A percentile compares a stretch with the other conserved stretches of the same genome.
phyloP scores from a whole-genome alignment of 37 sponge, comb jelly and placozoan species.

The Chondrilla cf. caribensis region DNA sequence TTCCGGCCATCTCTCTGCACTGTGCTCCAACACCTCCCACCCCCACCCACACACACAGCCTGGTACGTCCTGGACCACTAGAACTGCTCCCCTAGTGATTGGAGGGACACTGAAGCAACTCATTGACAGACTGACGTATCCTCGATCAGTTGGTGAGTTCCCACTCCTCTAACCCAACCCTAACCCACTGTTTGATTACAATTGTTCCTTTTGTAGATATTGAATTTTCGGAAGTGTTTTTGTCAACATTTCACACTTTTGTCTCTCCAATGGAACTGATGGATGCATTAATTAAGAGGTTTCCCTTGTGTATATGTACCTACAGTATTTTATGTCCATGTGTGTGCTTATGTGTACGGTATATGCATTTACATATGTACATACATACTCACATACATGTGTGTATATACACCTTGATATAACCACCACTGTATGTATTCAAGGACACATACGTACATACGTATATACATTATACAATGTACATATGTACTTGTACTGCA shows the following conservation, averaged over 20 bases:
- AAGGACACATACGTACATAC: not conserved
- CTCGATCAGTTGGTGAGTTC: constrained; percentile 55
- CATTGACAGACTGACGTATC: constrained; percentile 57
- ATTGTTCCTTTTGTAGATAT: constrained; percentile 36
- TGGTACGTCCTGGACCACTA: constrained; percentile 43
- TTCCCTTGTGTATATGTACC: not conserved
- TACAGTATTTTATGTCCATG: not conserved
- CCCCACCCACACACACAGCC: not conserved
- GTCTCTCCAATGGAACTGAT: constrained; percentile 54
- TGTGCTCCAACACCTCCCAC: too few relatives aligned
- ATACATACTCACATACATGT: too few relatives aligned
- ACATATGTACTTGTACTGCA: constrained; percentile 35
- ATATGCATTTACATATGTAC: too few relatives aligned
- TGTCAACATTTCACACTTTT: constrained; percentile 65
- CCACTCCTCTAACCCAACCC: not conserved
- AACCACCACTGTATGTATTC: too few relatives aligned
- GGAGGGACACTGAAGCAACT: constrained; percentile 69
- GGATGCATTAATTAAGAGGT: constrained; percentile 61
- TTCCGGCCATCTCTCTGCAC: too few relatives aligned
- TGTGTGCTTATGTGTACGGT: not conserved
- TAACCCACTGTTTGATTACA: not conserved
- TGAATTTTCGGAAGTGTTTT: constrained; percentile 62
- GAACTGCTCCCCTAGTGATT: constrained; percentile 57
- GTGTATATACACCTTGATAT: too few relatives aligned
- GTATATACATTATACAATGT: constrained; percentile 18